Conservation (phyloP, 2,888 invertebrate species). For the Pecten maximus region DNA sequence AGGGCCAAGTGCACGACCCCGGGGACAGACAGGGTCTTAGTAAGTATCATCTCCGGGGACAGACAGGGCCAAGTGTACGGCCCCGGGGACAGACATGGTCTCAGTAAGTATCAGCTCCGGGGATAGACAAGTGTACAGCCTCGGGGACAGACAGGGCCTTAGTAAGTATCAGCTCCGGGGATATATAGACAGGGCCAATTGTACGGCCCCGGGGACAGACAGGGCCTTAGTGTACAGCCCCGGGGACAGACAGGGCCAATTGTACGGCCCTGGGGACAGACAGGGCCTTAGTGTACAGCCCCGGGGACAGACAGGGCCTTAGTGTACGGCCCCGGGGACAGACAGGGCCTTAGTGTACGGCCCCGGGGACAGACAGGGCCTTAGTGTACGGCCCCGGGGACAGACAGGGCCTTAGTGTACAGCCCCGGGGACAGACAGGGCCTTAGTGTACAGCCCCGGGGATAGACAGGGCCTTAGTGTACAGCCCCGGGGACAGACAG, state of each 20-base stretch:
- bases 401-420: neutral
- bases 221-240: neutral
- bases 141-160: neutral
- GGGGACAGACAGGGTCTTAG: neutral
- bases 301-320: too few species aligned
- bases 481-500: neutral
- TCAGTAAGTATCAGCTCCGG: neutral
- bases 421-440: neutral
- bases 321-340: neutral
- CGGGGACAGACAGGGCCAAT: neutral
- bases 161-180: neutral
- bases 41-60: constrained; percentile 14
- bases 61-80: too few species aligned
- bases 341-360: neutral
- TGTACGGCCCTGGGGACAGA: neutral
- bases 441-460: neutral
- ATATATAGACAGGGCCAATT: neutral
- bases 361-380: neutral
- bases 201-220: neutral
- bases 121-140: neutral
- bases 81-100: neutral
- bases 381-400: neutral
- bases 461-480: neutral
- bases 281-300: neutral
- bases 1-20: neutral